These are phyloP conservation scores for Sepioteuthis lessoniana DNA, from an alignment of 2,888 invertebrate species.

Conservation along the genomic window DNA sequence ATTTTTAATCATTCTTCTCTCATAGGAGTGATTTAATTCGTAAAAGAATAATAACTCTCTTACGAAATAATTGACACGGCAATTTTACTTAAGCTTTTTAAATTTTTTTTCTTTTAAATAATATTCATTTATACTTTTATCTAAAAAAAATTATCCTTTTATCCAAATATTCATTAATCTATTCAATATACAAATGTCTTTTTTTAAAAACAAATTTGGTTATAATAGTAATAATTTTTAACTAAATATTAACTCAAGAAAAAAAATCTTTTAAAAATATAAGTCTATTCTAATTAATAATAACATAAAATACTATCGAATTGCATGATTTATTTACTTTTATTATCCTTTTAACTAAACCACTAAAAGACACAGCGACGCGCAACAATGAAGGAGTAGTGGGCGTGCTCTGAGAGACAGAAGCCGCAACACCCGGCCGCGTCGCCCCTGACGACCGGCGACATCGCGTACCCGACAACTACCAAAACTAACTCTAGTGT, in stretches of 20 bases:
- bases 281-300: neutral
- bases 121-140: no score
- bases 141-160: no score
- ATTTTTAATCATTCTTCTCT: no score
- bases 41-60: no score
- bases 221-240: no score
- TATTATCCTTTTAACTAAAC: neutral
- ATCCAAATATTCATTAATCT: no score
- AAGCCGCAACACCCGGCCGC: neutral
- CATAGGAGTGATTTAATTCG: no score
- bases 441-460: neutral
- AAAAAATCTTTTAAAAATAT: neutral
- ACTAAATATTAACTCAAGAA: neutral
- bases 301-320: neutral
- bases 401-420: neutral
- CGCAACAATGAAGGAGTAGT: neutral
- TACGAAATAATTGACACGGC: no score
- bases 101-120: no score
- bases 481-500: slow-evolving; percentile 42
- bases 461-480: neutral
- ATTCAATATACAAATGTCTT: no score
- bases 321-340: slow-evolving; percentile 12
- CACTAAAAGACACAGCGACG: neutral
- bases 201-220: no score
- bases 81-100: no score